A percentile compares a stretch with the other conserved stretches of the same genome.
These are phyloP conservation scores for Trilocha varians DNA, from an alignment of 2,888 invertebrate species.

Conservation along the genomic window DNA sequence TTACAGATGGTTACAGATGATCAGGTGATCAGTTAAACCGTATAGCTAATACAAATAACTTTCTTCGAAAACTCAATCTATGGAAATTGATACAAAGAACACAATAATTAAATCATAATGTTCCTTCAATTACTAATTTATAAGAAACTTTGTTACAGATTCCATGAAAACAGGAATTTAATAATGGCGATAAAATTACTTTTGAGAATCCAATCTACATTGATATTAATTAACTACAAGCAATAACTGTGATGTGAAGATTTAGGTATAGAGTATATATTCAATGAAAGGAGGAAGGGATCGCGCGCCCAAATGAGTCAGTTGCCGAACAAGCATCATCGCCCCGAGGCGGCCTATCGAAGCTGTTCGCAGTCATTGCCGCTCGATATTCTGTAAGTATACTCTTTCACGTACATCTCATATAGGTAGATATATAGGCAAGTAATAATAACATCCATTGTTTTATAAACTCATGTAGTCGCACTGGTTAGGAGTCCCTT, in stretches of 20 bases:
- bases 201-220: neutral
- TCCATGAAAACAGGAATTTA: conserved; percentile 11
- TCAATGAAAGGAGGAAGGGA: conserved; percentile 62
- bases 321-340: conserved; percentile 47
- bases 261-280: conserved; percentile 16
- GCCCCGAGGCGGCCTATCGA: conserved; percentile 56
- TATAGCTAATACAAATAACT: conserved; percentile 1
- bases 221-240: conserved; percentile 8
- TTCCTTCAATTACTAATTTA: no score
- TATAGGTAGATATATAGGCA: no score
- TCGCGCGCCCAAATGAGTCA: conserved; percentile 58
- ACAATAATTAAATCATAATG: no score
- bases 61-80: neutral
- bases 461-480: no score
- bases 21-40: no score
- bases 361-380: conserved; percentile 68
- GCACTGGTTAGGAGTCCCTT: no score
- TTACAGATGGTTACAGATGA: no score
- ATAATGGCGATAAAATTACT: neutral
- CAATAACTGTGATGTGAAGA: conserved; percentile 28
- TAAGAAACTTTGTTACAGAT: conserved; percentile 29
- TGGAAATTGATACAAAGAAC: neutral
- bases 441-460: no score
- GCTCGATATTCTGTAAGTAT: conserved; percentile 68
- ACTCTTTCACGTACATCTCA: no score